A percentile compares a stretch with the other conserved stretches of the same genome.
phyloP scores from a whole-genome alignment of 2,797 vertebrate genomes.

The Fundulus diaphanus region DNA sequence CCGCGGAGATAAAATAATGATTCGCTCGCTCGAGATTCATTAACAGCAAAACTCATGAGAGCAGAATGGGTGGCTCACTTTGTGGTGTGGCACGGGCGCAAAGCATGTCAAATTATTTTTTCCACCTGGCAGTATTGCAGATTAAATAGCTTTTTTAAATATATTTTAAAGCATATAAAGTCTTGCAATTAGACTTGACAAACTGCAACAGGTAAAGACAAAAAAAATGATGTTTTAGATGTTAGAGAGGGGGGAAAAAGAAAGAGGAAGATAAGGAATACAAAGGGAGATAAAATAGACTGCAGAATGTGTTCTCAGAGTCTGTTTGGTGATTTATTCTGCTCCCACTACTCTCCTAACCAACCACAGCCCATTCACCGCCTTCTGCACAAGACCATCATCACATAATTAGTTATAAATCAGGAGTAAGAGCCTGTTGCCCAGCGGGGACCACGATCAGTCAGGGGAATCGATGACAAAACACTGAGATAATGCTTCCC shows the following conservation, averaged over 20 bases:
- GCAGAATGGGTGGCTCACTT: constrained; percentile 22
- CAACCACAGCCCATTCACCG: constrained; percentile 45
- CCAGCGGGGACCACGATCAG: constrained; percentile 57
- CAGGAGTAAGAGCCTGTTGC: constrained; percentile 62
- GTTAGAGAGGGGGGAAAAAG: not conserved
- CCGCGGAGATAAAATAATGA: constrained; percentile 54
- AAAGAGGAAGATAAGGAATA: not conserved
- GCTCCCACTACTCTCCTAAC: constrained; percentile 30
- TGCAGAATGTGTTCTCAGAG: constrained; percentile 1
- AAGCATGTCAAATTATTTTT: constrained; percentile 6
- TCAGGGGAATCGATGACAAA: constrained; percentile 69
- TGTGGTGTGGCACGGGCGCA: constrained; percentile 15
- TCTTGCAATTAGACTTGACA: constrained; percentile 11
- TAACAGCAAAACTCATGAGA: constrained; percentile 39
- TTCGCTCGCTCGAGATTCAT: constrained; percentile 55
- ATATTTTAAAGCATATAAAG: constrained; percentile 14
- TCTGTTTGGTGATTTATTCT: constrained; percentile 53
- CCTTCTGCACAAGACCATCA: constrained; percentile 65
- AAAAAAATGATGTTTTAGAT: constrained; percentile 1
- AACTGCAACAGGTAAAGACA: constrained; percentile 10
- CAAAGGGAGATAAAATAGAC: constrained; percentile 12
- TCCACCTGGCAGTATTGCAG: constrained; percentile 5
- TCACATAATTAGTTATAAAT: constrained; percentile 76
- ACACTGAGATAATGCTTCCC: constrained; percentile 59
- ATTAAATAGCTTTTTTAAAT: constrained; percentile 1